A percentile compares a stretch with the other conserved stretches of the same genome.
These are phyloP conservation scores for Serilophus lunatus DNA, from an alignment of 2,113 vertebrate species.

Conservation along the genomic window DNA sequence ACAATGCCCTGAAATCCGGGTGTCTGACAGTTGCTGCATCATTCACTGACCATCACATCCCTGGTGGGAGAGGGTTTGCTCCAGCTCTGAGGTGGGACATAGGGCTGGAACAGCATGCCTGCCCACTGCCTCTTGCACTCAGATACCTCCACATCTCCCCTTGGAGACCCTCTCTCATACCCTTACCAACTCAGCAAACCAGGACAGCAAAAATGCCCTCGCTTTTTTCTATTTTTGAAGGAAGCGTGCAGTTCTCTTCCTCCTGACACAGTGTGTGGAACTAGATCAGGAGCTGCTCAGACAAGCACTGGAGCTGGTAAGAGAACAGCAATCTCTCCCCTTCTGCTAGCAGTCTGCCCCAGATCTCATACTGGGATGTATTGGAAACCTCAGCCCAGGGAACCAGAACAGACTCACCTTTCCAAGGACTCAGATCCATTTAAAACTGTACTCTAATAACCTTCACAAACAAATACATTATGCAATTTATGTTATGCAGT, in stretches of 20 bases:
- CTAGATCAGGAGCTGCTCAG: fast-evolving
- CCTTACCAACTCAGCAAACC: not conserved
- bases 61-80: not conserved
- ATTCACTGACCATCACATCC: fast-evolving
- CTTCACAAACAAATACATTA: conserved; percentile 55
- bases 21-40: not conserved
- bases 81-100: not conserved
- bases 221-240: fast-evolving
- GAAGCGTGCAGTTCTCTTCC: not conserved
- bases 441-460: conserved; percentile 24
- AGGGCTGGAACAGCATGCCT: not conserved
- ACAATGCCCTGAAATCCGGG: not conserved
- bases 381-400: not conserved
- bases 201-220: not conserved
- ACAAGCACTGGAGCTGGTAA: not conserved
- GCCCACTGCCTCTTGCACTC: fast-evolving
- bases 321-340: not conserved
- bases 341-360: not conserved
- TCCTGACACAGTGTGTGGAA: not conserved
- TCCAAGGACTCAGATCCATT: conserved; percentile 10
- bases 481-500: conserved; percentile 48
- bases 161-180: not conserved
- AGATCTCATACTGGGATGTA: not conserved
- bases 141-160: not conserved
- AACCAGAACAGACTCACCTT: conserved; percentile 15